These are phyloP conservation scores for Craniophora ligustri DNA, from an alignment of 2,888 invertebrate genomes.

Conservation along the genomic window DNA sequence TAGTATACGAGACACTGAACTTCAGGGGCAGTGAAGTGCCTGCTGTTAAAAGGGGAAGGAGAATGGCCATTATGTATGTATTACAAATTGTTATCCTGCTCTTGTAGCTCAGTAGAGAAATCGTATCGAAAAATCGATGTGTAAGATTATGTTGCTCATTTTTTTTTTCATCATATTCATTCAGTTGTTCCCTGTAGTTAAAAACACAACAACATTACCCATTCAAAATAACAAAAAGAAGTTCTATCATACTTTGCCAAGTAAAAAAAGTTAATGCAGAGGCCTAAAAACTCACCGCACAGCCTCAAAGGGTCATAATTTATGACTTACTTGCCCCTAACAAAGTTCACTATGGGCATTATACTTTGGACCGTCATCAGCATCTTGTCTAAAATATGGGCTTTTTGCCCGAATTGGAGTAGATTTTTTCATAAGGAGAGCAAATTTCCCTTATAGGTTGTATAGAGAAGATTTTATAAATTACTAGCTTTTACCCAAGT, in stretches of 20 bases:
- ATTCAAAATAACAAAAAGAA: background rate
- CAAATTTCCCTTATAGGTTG: slow-evolving; percentile 1
- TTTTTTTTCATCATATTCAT: background rate
- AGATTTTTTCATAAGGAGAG: slow-evolving; percentile 1
- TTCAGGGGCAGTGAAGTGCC: too few relatives aligned
- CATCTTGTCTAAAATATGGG: slow-evolving; percentile 30
- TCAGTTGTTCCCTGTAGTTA: background rate
- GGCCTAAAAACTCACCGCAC: slow-evolving; percentile 16
- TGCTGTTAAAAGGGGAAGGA: too few relatives aligned
- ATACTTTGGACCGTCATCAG: slow-evolving; percentile 38
- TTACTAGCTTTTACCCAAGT: too few relatives aligned
- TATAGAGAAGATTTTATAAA: too few relatives aligned
- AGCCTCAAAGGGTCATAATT: slow-evolving; percentile 35
- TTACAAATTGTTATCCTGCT: too few relatives aligned
- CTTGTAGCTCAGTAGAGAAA: too few relatives aligned
- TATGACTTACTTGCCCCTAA: slow-evolving; percentile 44
- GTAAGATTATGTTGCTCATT: too few relatives aligned
- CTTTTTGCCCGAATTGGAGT: slow-evolving; percentile 6
- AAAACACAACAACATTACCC: background rate
- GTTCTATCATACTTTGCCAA: background rate
- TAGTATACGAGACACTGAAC: too few relatives aligned
- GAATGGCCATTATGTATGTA: too few relatives aligned
- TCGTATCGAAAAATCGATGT: too few relatives aligned
- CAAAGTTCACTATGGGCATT: slow-evolving; percentile 37
- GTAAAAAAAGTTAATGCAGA: slow-evolving; percentile 26